These are phyloP conservation scores for Drosophila phalerata DNA, from an alignment of 2,888 invertebrate genomes.

Conservation along the genomic window DNA sequence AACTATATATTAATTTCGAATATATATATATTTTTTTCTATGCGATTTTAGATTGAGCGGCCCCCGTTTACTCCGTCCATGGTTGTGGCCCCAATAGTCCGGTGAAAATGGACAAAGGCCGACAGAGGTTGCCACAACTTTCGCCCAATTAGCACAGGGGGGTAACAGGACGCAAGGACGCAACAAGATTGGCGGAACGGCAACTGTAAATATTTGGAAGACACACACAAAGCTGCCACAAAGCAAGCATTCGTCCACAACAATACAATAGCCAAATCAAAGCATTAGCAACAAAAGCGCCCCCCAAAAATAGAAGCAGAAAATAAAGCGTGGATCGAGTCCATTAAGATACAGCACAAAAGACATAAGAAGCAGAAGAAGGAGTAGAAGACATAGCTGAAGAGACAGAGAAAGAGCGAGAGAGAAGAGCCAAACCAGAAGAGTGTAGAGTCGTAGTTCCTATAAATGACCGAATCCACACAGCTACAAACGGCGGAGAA, in stretches of 20 bases:
- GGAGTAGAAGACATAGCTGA: neutral
- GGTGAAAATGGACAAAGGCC: slow-evolving; percentile 81
- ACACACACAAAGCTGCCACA: slow-evolving; percentile 38
- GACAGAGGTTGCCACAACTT: slow-evolving; percentile 73
- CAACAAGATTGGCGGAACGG: slow-evolving; percentile 44
- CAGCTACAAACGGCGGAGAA: slow-evolving; percentile 86
- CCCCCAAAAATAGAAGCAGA: neutral
- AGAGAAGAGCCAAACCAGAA: slow-evolving; percentile 14
- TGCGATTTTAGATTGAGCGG: slow-evolving; percentile 28
- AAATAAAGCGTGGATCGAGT: slow-evolving; percentile 46
- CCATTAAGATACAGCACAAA: slow-evolving; percentile 63
- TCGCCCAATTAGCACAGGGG: slow-evolving; percentile 73
- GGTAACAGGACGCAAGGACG: slow-evolving; percentile 22
- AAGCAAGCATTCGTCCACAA: slow-evolving; percentile 39
- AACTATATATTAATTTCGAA: neutral
- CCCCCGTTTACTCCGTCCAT: slow-evolving; percentile 65
- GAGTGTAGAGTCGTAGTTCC: slow-evolving; percentile 34
- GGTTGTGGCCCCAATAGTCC: slow-evolving; percentile 57
- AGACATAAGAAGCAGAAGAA: slow-evolving; percentile 6
- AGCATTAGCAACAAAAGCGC: slow-evolving; percentile 69
- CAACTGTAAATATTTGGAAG: slow-evolving; percentile 71
- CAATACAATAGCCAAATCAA: slow-evolving; percentile 47
- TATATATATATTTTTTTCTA: neutral
- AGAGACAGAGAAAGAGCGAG: slow-evolving; percentile 6
- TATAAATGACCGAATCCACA: slow-evolving; percentile 86